Evolutionary conservation across 2,888 invertebrate genomes (phyloP), one percentile per base, ranked within the genome.

Genomic region (Danaus chrysippus): DNA sequence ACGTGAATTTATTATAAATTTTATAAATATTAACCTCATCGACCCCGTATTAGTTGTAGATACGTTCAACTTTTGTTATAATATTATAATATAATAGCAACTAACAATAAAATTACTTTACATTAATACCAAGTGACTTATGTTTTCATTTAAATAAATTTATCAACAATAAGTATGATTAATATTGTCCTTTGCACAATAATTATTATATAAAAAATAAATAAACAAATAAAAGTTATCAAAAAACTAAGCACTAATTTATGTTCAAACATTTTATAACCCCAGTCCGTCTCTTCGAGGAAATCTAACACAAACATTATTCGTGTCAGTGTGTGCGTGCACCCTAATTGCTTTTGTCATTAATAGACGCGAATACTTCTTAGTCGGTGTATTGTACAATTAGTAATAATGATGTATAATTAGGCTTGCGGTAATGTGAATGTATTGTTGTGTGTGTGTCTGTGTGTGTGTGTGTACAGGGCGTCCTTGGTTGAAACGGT

Each of bases 291-390:
- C 65, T 58, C 59, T 67, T 64, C 66, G 19, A 63, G 62, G 60
- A 66, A 62, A 63, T 64, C 70, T 49, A 57, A 64, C 64, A 62
- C 64, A 63, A 34, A 59, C 64, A 52, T 42, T 70, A 69, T 65
- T 57, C 68, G 61, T 62, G 69, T 68, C 68, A 59, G 54, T 67
- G 86, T 86, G 84, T 86, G 83, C 72, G 86, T 80, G 77, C 75
- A 78, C 83, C 87, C 87, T 91, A 91, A 90, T 90, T 89, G 88
- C 90, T 87, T 89, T 89, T 88, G 89, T 90, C 90, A 88, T 90
- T 90, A 90, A 89, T 90, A 88, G 86, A 87, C 82, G 88, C 88
- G 83, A 86, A 89, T 89, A 87, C 87, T 89, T 89, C 89, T 89
- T 87, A 87, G 85, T 78, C 81, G 81, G 78, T 78, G 81, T 84